Evolutionary conservation across 2,888 invertebrate species (phyloP), one percentile per base, ranked within the genome.

Genomic region (Andrena praecox): DNA sequence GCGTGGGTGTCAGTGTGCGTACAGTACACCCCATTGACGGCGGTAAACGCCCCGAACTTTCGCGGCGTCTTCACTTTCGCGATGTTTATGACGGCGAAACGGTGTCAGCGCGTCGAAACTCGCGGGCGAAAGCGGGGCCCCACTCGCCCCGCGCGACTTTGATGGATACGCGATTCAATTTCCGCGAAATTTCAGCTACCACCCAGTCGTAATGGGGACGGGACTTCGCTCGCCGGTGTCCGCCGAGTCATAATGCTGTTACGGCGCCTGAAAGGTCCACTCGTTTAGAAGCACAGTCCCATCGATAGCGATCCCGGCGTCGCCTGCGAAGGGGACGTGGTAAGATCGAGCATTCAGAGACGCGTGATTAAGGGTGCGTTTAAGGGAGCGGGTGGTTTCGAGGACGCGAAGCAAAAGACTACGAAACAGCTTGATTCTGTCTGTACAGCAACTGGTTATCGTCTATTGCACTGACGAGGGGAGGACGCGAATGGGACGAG

Each of bases 11-110:
- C 29, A 62, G 77, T 67, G 69, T 73, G 77, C 78, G 87, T 73
- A 87, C 89, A 78, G 84, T 83, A 73, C 76, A 83, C 85, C 81
- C 85, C 89, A 85, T 88, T 86, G 89, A 86, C 80, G 86, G 54
- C 73, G 83, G 86, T 86, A 88, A 88, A 88, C 88, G 88, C 85
- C 89, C 89, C 79, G 69, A 79, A 84, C 79, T 84, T 84, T 80
- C 76, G 69, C 84, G 74, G 84, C 74, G 74, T 84, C 84, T 85
- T 85, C 84, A 84, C 84, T 85, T 84, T 81, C 77, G 67, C 68
- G 68, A 84, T 85, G 81, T 81, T 84, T 84, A 77, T 73, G 85
- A 84, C 75, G 74, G 64, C 29, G 77, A 84, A 84, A 84, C 74
- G 70, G 72, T 77, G 72, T 84, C 74, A 76, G 74, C 81, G 68